Evolutionary conservation across 2,113 vertebrate genomes (phyloP).

Genomic region (Brachirus orientalis): DNA sequence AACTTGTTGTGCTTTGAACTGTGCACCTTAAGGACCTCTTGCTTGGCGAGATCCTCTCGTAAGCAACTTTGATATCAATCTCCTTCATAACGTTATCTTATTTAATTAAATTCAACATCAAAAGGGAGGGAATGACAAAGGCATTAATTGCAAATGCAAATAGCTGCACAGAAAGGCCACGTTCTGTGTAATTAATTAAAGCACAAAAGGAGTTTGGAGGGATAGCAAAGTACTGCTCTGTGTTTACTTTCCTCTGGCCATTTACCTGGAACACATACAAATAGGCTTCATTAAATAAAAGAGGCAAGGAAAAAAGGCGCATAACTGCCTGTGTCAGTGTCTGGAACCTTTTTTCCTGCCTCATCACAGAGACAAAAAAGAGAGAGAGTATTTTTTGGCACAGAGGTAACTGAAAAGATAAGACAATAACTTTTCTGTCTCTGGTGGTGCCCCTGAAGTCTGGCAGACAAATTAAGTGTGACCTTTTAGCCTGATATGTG

Average conservation of each 20-base stretch:
- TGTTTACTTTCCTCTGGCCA: slow-evolving; percentile 59
- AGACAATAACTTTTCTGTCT: slow-evolving; percentile 28
- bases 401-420: slow-evolving; percentile 37
- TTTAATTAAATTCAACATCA: slow-evolving; percentile 71
- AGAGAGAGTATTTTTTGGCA: slow-evolving; percentile 21
- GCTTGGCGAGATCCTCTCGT: slow-evolving; percentile 44
- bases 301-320: background rate
- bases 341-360: slow-evolving; percentile 3
- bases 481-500: slow-evolving; percentile 26
- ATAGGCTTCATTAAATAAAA: slow-evolving; percentile 53
- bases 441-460: slow-evolving; percentile 8
- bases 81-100: slow-evolving; percentile 51
- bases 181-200: slow-evolving; percentile 57
- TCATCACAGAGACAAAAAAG: slow-evolving; percentile 8
- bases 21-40: slow-evolving; percentile 22
- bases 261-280: slow-evolving; percentile 58
- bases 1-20: slow-evolving; percentile 12
- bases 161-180: slow-evolving; percentile 46
- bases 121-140: slow-evolving; percentile 59
- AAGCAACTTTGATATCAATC: slow-evolving; percentile 56
- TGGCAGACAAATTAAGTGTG: slow-evolving; percentile 39
- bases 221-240: slow-evolving; percentile 30
- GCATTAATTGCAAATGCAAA: slow-evolving; percentile 69
- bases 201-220: slow-evolving; percentile 33
- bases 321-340: background rate